Base-by-base conservation (phyloP, 2,113 vertebrate species). In the Boleophthalmus pectinirostris region DNA sequence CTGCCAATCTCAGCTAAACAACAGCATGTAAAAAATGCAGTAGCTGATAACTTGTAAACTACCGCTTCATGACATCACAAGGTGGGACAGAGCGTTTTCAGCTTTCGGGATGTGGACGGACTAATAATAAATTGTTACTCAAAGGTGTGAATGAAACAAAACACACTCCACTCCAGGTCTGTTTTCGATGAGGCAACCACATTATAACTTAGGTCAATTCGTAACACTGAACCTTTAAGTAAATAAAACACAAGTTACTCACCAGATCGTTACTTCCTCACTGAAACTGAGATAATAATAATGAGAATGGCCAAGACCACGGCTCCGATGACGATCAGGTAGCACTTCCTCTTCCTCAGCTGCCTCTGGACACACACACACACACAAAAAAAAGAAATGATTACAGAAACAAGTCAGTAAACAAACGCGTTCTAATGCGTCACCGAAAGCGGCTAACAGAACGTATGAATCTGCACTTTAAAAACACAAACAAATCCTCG, bases 301-400 rank as follows among this genome's bases (percentile, higher is more conserved):
- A 93, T 83, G 76, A 94, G 85, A 66, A 94, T 49, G 79, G 75
- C 77, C 47, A 93, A 80, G 84, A 90, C 16, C 21, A 92, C 51
- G 4, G 69, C 79, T 69, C 87, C 93, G 2, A 71, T 85, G 53
- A 92, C 73, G 57, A 92, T 73, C 49, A 94, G 84, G 80, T 91
- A 94, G 82, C 93, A 93, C 72, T 93, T 94, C 85, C 91, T 93
- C 86, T 91, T 93, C 76, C 92, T 91, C 57, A 93, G 77, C 84
- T 92, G 92, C 70, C 90, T 92, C 93, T 93, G 91, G 68, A 33
- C 73, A 56, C 46, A 80, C 16, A 83, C 58, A 70, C 20, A 64
- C 8, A 54, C 2, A n/a, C n/a, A n/a, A n/a, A 56, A 56, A 23
- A 56, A 4, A 21, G 7, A n/a, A n/a, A n/a, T n/a, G n/a, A n/a